These are phyloP conservation scores for Lycodopsis pacificus DNA, from an alignment of 2,797 vertebrate species.

Conservation along the genomic window DNA sequence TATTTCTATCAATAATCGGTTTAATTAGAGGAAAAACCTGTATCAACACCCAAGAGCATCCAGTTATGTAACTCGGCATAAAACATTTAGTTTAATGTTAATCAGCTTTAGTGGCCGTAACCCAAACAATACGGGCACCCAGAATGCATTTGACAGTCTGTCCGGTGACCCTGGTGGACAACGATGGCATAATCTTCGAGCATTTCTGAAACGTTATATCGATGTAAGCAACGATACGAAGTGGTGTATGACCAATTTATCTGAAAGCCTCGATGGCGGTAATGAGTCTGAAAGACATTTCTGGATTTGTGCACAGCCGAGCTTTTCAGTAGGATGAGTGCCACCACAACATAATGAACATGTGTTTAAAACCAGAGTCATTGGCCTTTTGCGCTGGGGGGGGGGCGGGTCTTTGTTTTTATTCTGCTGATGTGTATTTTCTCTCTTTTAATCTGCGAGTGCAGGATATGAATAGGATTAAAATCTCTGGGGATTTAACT, in stretches of 20 bases:
- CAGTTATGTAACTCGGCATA: background rate
- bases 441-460: conserved; percentile 54
- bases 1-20: background rate
- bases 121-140: conserved; percentile 13
- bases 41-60: background rate
- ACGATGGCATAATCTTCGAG: conserved; percentile 6
- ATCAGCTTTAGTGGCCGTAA: conserved; percentile 31
- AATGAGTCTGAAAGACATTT: conserved; percentile 31
- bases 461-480: conserved; percentile 89
- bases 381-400: conserved; percentile 36
- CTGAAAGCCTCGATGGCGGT: conserved; percentile 26
- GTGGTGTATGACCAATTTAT: conserved; percentile 9
- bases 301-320: conserved; percentile 28
- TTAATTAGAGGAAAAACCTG: background rate
- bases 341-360: conserved; percentile 50
- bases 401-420: conserved; percentile 53
- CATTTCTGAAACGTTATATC: conserved; percentile 27
- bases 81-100: conserved; percentile 8
- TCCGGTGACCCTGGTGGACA: conserved; percentile 20
- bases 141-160: conserved; percentile 11
- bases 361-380: conserved; percentile 53
- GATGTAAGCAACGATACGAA: conserved; percentile 20
- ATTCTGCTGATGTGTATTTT: conserved; percentile 52
- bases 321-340: conserved; percentile 37
- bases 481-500: conserved; percentile 88